phyloP scores from a whole-genome alignment of 2,797 vertebrate genomes.

The Urocyon cinereoargenteus region DNA sequence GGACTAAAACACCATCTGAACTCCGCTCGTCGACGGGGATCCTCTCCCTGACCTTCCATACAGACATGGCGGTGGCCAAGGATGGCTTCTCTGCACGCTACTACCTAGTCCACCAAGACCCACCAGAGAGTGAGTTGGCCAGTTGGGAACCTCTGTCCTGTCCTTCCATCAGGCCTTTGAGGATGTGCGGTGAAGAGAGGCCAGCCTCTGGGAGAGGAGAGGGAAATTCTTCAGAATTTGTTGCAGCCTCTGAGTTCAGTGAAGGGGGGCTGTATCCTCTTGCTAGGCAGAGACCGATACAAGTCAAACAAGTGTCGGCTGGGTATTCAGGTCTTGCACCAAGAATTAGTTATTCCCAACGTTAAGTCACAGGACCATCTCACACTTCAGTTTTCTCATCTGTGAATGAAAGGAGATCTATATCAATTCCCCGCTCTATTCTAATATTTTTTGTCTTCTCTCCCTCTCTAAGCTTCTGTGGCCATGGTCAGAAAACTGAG shows the following conservation, averaged over 20 bases:
- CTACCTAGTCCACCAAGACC: constrained; percentile 94
- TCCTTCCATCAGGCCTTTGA: neutral
- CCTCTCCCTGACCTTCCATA: constrained; percentile 97
- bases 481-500: neutral
- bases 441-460: neutral
- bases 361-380: neutral
- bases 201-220: neutral
- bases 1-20: constrained; percentile 95
- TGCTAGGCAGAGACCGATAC: neutral
- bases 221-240: neutral
- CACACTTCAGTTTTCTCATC: neutral
- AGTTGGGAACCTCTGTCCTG: neutral
- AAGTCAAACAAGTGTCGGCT: neutral
- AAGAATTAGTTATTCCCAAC: neutral
- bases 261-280: neutral
- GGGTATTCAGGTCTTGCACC: neutral
- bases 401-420: neutral
- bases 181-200: neutral
- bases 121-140: constrained; percentile 93
- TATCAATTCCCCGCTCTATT: too few relatives aligned
- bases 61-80: constrained; percentile 98
- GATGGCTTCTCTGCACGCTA: constrained; percentile 96
- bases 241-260: neutral
- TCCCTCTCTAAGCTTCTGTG: neutral
- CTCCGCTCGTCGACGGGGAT: constrained; percentile 96